Evolutionary conservation across 2,888 invertebrate genomes (phyloP), one percentile per base, ranked within the genome.

Genomic region (Molanna angustata): DNA sequence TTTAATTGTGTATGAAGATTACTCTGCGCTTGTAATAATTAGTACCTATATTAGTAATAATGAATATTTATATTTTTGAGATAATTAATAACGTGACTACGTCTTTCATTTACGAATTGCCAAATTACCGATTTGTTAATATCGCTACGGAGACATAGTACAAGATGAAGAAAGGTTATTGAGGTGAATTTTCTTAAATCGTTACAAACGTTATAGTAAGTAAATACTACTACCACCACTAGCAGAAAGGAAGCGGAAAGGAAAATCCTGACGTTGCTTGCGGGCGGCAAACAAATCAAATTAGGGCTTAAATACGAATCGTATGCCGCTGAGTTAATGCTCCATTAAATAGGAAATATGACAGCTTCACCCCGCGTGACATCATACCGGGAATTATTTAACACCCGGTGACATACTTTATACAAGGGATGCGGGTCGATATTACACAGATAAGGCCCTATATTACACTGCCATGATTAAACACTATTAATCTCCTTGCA

Each of bases 331-430:
- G 44, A 50, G 50, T 50, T 52, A 52, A 52, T 52, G 51, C 46
- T 40, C 46, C 51, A 52, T 52, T 47, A 37, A 52, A 52, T 52
- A 40, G 45, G 19, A 54, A 54, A 49, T 49, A 45, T 54, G 54
- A 54, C 54, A 49, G 44, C 45, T 37, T 31, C 13, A 45, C 45
- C n/a, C 44, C 32, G 45, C 32, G 32, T 18, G 53, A 49, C 33
- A 45, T 41, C 49, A 54, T 45, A 40, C 37, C 49, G 19, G 32
- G 49, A 45, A 49, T 54, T 39, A 54, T 54, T 54, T 54, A 54
- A 16, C 33, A 39, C 18, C 18, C 20, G 19, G 33, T 4, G 14
- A 7, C 11, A 6, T 4, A 33, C 7, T 16, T 18, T 14, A 9
- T n/a, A n/a, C n/a, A n/a, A 27, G 45, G 18, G 33, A n/a, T 13